Evolutionary conservation across 35 echinoderm and acorn worm species (phyloP), one percentile per base, ranked within the genome.

Genomic region (Anneissia japonica): DNA sequence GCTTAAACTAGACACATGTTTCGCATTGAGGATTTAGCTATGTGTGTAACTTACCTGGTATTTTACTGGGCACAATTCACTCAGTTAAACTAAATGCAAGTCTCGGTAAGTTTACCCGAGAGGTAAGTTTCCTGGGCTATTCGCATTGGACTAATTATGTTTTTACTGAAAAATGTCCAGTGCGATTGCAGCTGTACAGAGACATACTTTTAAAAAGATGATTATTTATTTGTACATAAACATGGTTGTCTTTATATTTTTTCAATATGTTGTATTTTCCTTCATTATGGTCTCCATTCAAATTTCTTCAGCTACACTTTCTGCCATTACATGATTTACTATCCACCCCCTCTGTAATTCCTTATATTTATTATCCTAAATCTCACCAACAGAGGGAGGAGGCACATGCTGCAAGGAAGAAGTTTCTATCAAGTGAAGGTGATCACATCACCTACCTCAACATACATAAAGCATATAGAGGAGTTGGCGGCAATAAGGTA

Each of bases 401-500:
- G 43, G 82, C 89, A n/a, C 30, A 45, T 35, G 81, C 83, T 17
- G 85, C 87, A 30, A 91, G 91, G 87, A 93, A 90, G 89, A 99
- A 99, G 30, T 99, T 99, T 33, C 51, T 79, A 23, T 91, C 88
- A 84, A 86, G 88, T 33, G 95, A 97, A 30, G 95, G 95, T 75
- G 95, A 98, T 77, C 92, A 94, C 72, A 55, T 99, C 26, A 99
- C 87, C 46, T 82, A 92, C 36, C 72, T 99, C 33, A 91, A 81
- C 14, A 86, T 99, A 28, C 94, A 92, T 46, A 87, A 86, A 51
- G 86, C 96, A 1, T 94, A 83, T 76, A 91, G 86, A 88, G 96
- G 82, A 0, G 92, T 92, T 80, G 91, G 94, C 39, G 92, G 92
- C 16, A 90, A 93, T 31, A 99, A 99, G 96, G 96, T 95, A 81